phyloP scores from a whole-genome alignment of 2,888 invertebrate genomes.

The Atherix ibis region DNA sequence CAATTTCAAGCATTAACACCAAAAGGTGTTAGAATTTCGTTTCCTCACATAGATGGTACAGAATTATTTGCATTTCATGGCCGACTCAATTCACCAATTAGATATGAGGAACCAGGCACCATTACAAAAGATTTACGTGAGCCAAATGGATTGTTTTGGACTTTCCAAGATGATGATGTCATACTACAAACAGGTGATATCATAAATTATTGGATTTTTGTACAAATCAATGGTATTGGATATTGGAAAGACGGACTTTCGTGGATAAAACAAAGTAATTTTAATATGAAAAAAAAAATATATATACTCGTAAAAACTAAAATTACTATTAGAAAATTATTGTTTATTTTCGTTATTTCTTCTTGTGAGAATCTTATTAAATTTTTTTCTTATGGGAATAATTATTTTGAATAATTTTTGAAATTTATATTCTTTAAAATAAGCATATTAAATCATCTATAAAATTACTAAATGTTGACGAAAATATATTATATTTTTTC shows the following conservation, averaged over 20 bases:
- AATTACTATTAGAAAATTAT: too few species aligned
- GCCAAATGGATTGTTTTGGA: conserved; percentile 34
- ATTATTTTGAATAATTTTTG: too few species aligned
- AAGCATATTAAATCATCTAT: too few species aligned
- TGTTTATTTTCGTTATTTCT: too few species aligned
- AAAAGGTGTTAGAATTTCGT: conserved; percentile 29
- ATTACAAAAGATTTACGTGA: conserved; percentile 33
- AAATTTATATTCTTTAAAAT: too few species aligned
- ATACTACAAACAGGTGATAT: conserved; percentile 36
- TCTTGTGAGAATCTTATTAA: too few species aligned
- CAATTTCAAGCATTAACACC: conserved; percentile 27
- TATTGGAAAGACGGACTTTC: conserved; percentile 14
- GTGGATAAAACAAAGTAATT: conserved; percentile 6
- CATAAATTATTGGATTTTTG: conserved; percentile 41
- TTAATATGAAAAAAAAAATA: too few species aligned
- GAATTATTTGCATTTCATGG: conserved; percentile 51
- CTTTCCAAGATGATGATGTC: conserved; percentile 30
- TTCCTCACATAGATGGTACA: conserved; percentile 29
- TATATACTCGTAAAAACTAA: too few species aligned
- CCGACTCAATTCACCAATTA: conserved; percentile 40
- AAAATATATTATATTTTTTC: too few species aligned
- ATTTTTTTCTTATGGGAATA: too few species aligned
- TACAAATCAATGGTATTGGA: conserved; percentile 27
- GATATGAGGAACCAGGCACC: conserved; percentile 31
- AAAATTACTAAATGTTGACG: too few species aligned